Evolutionary conservation across 1,140 invertebrate genomes (phyloP).

Genomic region (Aphelenchoides fujianensis): DNA sequence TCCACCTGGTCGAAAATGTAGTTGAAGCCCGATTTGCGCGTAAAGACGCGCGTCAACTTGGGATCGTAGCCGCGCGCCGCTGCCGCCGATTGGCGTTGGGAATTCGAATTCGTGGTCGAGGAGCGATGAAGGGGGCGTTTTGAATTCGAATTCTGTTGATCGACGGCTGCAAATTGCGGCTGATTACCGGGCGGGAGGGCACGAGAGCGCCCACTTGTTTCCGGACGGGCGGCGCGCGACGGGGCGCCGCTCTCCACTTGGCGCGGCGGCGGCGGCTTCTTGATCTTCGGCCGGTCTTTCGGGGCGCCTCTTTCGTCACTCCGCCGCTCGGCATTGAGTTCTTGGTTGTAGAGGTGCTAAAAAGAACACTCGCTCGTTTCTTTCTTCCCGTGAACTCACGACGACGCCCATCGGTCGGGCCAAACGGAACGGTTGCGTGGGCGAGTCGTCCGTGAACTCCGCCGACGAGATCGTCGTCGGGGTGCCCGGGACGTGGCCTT

Average conservation of each 20-base stretch:
- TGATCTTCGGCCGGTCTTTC: neutral
- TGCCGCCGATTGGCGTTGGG: neutral
- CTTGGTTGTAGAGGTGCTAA: conserved; percentile 2
- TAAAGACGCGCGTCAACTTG: neutral
- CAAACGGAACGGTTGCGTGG: neutral
- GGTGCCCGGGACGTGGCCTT: neutral
- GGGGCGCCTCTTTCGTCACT: too few species aligned
- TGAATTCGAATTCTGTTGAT: neutral
- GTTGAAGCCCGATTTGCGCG: conserved; percentile 9
- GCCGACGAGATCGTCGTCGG: neutral
- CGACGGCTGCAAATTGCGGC: neutral
- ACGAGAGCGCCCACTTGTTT: too few species aligned
- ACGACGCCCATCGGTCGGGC: neutral
- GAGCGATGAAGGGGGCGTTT: neutral
- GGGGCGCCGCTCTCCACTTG: too few species aligned
- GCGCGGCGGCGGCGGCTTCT: too few species aligned
- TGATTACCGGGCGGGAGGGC: too few species aligned
- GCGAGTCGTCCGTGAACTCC: neutral
- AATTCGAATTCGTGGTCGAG: neutral
- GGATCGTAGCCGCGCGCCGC: too few species aligned
- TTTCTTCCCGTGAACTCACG: neutral
- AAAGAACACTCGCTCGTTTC: too few species aligned
- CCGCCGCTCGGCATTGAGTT: too few species aligned
- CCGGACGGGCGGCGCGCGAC: too few species aligned
- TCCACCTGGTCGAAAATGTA: conserved; percentile 3